Percentiles rank a stretch among this genome's conserved stretches.
phyloP scores from a whole-genome alignment of 2,797 vertebrate genomes.

The Sparidentex hasta region DNA sequence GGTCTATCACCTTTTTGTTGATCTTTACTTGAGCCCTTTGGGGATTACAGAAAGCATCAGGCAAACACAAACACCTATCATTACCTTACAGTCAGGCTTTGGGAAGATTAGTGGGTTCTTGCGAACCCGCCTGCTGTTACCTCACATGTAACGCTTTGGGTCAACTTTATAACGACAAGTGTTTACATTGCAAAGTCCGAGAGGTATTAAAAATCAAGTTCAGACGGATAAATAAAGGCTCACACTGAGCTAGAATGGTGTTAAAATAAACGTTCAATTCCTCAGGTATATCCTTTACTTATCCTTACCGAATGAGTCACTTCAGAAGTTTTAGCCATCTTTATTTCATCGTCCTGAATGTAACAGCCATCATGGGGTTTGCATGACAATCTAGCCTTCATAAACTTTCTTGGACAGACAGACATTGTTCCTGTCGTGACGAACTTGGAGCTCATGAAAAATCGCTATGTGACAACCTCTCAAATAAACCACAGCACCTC shows the following conservation, averaged over 20 bases:
- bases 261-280: not conserved
- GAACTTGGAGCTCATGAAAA: not conserved
- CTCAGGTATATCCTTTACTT: not conserved
- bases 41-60: slow-evolving; percentile 51
- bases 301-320: not conserved
- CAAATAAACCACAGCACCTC: not conserved
- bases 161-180: slow-evolving; percentile 20
- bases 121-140: slow-evolving; percentile 36
- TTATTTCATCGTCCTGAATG: not conserved
- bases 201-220: not conserved
- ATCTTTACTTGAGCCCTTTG: slow-evolving; percentile 47
- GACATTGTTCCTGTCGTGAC: not conserved
- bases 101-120: slow-evolving; percentile 44
- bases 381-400: not conserved
- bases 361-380: not conserved
- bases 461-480: not conserved
- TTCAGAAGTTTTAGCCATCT: not conserved
- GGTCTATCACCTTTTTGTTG: slow-evolving; percentile 56
- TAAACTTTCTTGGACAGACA: not conserved
- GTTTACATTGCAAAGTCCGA: slow-evolving; percentile 14
- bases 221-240: not conserved
- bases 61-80: slow-evolving; percentile 64
- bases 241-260: not conserved
- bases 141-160: slow-evolving; percentile 14
- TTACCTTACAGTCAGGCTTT: slow-evolving; percentile 60